These are phyloP conservation scores for Coelogynopora nodosa DNA, from an alignment of 2,888 invertebrate species.

Conservation along the genomic window DNA sequence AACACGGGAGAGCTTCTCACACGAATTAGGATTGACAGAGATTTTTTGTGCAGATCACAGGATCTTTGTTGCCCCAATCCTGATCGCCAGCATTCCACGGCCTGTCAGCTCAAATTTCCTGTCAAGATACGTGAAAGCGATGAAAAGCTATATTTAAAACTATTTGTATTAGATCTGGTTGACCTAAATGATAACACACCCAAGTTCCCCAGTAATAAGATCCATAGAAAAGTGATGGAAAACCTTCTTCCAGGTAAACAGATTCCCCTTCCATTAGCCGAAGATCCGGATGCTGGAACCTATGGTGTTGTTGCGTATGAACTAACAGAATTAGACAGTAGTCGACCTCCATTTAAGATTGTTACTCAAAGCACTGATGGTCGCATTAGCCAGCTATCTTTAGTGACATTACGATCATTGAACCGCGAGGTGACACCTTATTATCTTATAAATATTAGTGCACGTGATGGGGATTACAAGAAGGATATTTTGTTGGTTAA, in stretches of 20 bases:
- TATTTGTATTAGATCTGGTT: not conserved
- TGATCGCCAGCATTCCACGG: not conserved
- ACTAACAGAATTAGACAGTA: not conserved
- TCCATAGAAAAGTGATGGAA: not conserved
- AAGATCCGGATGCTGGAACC: not conserved
- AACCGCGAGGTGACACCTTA: constrained; percentile 1
- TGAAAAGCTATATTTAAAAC: not conserved
- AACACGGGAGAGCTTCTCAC: constrained; percentile 8
- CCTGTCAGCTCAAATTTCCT: not conserved
- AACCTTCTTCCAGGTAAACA: not conserved
- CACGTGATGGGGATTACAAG: not conserved
- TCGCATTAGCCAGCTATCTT: not conserved
- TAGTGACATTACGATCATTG: not conserved
- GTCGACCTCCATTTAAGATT: not conserved
- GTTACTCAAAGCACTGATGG: not conserved
- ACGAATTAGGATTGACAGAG: not conserved
- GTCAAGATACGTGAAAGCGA: not conserved
- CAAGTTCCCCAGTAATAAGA: not conserved
- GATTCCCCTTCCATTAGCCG: constrained; percentile 11
- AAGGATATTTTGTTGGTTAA: not conserved
- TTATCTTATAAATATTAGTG: not conserved
- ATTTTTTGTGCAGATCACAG: not conserved
- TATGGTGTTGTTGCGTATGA: constrained; percentile 1
- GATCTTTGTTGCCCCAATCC: constrained; percentile 7
- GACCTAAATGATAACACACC: constrained; percentile 31